A percentile compares a stretch with the other conserved stretches of the same genome.
These are phyloP conservation scores for Drepana arcuata DNA, from an alignment of 1,140 invertebrate genomes.

Conservation along the genomic window DNA sequence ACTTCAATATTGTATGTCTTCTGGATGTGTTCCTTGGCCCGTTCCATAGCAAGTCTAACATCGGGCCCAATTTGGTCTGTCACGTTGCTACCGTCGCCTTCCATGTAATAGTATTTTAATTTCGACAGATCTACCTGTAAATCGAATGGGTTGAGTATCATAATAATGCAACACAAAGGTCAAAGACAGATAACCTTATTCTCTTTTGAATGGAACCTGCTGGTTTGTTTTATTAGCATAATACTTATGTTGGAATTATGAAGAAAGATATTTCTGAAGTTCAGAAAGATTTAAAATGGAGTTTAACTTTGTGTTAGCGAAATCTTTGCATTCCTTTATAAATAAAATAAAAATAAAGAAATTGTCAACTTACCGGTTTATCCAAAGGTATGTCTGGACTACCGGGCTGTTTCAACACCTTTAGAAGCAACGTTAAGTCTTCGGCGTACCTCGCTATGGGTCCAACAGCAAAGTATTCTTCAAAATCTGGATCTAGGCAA, in stretches of 20 bases:
- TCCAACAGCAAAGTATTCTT: conserved; percentile 79
- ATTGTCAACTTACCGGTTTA: conserved; percentile 69
- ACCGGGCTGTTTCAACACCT: conserved; percentile 75
- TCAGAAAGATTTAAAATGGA: too few relatives aligned
- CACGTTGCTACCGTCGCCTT: conserved; percentile 78
- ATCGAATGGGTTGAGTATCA: too few relatives aligned
- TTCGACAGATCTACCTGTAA: conserved; percentile 78
- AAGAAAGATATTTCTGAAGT: too few relatives aligned
- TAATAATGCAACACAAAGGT: too few relatives aligned
- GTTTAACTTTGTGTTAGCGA: too few relatives aligned
- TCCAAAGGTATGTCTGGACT: conserved; percentile 75
- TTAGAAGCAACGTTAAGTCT: conserved; percentile 83
- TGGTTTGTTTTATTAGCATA: too few relatives aligned
- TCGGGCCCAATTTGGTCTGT: conserved; percentile 77
- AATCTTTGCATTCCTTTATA: too few relatives aligned
- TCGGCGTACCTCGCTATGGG: conserved; percentile 88
- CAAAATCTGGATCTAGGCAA: conserved; percentile 71
- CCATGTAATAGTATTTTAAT: conserved; percentile 85
- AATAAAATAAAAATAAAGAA: too few relatives aligned
- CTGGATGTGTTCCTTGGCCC: conserved; percentile 76
- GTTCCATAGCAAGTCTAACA: conserved; percentile 77
- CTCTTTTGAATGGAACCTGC: too few relatives aligned
- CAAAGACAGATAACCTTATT: too few relatives aligned
- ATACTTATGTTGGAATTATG: too few relatives aligned
- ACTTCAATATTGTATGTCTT: conserved; percentile 71